Evolutionary conservation across 2,797 vertebrate species (phyloP).

Genomic region (Semaprochilodus insignis): DNA sequence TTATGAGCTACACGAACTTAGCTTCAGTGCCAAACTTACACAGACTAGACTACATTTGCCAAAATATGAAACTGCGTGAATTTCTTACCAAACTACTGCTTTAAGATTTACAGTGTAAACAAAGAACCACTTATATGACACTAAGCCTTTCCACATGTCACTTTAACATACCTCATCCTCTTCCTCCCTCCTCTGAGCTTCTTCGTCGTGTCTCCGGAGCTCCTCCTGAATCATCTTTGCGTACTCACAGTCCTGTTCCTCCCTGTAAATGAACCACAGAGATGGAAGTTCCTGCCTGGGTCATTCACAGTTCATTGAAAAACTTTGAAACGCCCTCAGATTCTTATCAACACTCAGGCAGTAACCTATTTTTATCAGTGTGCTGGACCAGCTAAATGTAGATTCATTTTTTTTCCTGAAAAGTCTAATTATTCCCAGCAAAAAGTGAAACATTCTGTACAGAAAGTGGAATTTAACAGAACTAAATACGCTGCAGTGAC

Average conservation of each 20-base stretch:
- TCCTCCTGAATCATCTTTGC: conserved; percentile 79
- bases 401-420: neutral
- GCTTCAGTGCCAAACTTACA: too few species aligned
- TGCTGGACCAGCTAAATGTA: neutral
- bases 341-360: neutral
- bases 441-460: neutral
- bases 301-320: conserved; percentile 12
- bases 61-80: neutral
- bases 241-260: conserved; percentile 79
- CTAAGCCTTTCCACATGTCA: neutral
- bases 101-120: neutral
- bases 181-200: conserved; percentile 71
- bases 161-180: conserved; percentile 73
- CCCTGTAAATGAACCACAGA: conserved; percentile 59
- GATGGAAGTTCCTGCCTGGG: conserved; percentile 6
- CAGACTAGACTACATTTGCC: neutral
- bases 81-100: neutral
- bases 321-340: conserved; percentile 11
- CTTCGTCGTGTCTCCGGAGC: conserved; percentile 73
- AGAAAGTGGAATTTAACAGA: too few species aligned
- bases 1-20: too few species aligned
- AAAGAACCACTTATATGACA: too few species aligned
- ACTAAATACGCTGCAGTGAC: neutral
- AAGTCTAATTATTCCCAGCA: neutral
- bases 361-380: neutral